phyloP scores from a whole-genome alignment of 1,140 invertebrate genomes.

The Brachionus paranguensis region DNA sequence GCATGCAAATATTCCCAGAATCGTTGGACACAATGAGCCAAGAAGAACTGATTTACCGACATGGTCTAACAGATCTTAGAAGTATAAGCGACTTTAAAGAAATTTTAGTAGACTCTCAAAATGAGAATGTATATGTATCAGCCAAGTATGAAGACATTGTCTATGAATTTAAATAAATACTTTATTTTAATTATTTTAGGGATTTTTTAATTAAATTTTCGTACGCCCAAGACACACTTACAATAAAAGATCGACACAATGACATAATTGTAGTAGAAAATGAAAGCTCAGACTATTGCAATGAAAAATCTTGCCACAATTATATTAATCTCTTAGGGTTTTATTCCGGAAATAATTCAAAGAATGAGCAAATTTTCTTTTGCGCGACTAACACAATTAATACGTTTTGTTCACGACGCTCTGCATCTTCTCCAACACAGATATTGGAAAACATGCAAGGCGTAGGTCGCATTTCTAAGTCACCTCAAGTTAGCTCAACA shows the following conservation, averaged over 20 bases:
- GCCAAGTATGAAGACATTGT: neutral
- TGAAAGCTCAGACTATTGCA: neutral
- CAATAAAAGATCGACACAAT: neutral
- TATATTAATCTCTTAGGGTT: neutral
- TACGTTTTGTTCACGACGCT: neutral
- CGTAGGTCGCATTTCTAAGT: neutral
- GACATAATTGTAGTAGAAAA: neutral
- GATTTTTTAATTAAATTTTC: constrained; percentile 8
- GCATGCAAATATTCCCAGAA: neutral
- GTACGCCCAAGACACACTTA: neutral
- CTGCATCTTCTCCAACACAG: neutral
- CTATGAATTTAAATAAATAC: neutral
- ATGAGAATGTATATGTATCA: constrained; percentile 1
- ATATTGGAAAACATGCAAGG: neutral
- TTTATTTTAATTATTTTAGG: neutral
- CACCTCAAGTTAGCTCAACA: neutral
- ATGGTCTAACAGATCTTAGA: neutral
- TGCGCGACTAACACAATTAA: neutral
- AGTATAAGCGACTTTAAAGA: neutral
- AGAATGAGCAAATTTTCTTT: neutral
- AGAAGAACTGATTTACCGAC: neutral
- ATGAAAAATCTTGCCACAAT: constrained; percentile 3
- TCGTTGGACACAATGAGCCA: neutral
- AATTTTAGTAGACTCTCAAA: constrained; percentile 7
- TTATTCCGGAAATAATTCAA: neutral